Evolutionary conservation across 2,113 vertebrate genomes (phyloP).

Genomic region (Daphoenositta chrysoptera): DNA sequence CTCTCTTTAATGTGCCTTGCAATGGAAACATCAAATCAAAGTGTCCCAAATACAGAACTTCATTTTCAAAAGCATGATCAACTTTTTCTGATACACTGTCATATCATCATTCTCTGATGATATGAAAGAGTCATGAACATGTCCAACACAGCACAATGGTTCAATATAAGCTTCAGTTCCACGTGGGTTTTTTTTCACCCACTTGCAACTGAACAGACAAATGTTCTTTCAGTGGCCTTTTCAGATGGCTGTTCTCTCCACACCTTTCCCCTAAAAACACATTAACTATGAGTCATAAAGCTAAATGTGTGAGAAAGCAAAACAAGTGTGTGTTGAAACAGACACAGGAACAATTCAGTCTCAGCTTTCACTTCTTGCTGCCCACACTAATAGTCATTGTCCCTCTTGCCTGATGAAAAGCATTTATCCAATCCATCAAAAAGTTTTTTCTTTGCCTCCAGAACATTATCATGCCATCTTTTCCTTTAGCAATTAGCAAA

Average conservation of each 20-base stretch:
- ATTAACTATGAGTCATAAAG: background rate
- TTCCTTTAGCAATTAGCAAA: background rate
- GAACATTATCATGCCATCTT: background rate
- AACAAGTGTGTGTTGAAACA: background rate
- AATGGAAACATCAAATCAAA: background rate
- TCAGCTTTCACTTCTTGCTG: background rate
- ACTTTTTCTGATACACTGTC: background rate
- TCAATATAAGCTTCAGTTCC: background rate
- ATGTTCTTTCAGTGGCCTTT: background rate
- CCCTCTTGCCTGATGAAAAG: background rate
- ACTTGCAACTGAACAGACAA: background rate
- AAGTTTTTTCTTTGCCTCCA: background rate
- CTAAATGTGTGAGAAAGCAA: background rate
- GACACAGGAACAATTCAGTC: background rate
- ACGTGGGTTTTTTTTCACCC: rapidly evolving
- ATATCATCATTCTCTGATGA: background rate
- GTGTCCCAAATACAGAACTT: background rate
- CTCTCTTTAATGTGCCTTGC: background rate
- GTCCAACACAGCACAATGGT: too few relatives aligned
- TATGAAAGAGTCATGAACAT: background rate
- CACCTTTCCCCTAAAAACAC: background rate
- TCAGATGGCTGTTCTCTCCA: background rate
- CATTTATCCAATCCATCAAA: background rate
- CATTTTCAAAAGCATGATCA: background rate
- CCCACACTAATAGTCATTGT: background rate